phyloP scores from a whole-genome alignment of 2,888 invertebrate species.

The Therioaphis trifolii region DNA sequence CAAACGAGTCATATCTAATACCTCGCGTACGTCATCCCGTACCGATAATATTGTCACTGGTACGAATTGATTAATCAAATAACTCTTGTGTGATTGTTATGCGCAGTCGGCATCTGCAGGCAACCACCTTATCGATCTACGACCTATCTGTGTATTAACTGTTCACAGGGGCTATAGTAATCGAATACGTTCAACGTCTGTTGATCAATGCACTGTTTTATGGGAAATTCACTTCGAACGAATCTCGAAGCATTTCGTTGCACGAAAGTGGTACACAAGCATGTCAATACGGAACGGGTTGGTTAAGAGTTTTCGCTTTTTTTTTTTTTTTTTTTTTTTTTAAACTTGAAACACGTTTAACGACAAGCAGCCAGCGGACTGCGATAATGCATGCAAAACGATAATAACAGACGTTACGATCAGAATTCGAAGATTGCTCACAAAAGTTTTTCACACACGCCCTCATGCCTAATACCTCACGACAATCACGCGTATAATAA shows the following conservation, averaged over 20 bases:
- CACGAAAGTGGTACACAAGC: constrained; percentile 12
- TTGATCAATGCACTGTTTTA: constrained; percentile 51
- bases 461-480: too few relatives aligned
- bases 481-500: too few relatives aligned
- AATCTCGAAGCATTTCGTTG: constrained; percentile 43
- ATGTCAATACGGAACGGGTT: constrained; percentile 58
- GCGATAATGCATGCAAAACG: not conserved
- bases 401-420: not conserved
- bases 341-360: not conserved
- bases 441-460: not conserved
- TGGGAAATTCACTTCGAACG: constrained; percentile 57
- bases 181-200: constrained; percentile 49
- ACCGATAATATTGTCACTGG: too few relatives aligned
- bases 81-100: too few relatives aligned
- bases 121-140: too few relatives aligned
- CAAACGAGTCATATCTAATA: too few relatives aligned
- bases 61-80: not conserved
- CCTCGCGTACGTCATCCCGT: too few relatives aligned
- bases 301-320: constrained; percentile 52
- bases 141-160: constrained; percentile 21
- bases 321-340: not conserved
- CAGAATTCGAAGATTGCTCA: constrained; percentile 41
- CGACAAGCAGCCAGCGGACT: too few relatives aligned
- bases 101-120: too few relatives aligned
- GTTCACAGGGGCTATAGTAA: constrained; percentile 51